Evolutionary conservation across 2,888 invertebrate genomes (phyloP).

Genomic region (Lutraria lutraria): DNA sequence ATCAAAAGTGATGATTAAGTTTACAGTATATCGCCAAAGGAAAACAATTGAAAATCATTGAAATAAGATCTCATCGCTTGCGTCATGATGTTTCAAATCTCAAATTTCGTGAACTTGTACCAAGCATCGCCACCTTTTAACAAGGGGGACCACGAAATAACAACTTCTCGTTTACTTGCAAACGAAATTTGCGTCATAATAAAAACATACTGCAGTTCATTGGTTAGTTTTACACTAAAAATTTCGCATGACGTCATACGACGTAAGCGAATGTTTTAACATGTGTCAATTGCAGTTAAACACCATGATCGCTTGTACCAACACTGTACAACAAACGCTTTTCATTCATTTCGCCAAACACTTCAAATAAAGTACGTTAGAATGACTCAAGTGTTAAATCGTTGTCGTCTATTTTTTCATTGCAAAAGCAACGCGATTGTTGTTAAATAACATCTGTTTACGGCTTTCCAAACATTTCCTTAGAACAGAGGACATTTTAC

Average conservation of each 20-base stretch:
- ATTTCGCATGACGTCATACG: not conserved
- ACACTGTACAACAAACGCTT: not conserved
- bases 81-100: not conserved
- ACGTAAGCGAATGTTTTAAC: not conserved
- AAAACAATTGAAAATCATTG: not conserved
- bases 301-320: not conserved
- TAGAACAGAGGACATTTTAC: conserved; percentile 4
- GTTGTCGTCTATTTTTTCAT: conserved; percentile 12
- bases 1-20: too few species aligned
- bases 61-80: not conserved
- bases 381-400: not conserved
- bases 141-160: not conserved
- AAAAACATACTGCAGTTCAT: too few species aligned
- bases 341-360: too few species aligned
- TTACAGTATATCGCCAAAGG: not conserved
- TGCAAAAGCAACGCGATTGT: not conserved
- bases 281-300: not conserved
- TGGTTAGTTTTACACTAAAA: not conserved
- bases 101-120: not conserved
- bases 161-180: too few species aligned
- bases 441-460: conserved; percentile 7
- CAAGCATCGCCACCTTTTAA: not conserved
- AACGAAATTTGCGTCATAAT: not conserved
- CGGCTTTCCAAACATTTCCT: not conserved
- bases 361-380: not conserved